Evolutionary conservation across 92 coral and sea anemone species (phyloP).

Genomic region (Porites evermanni): DNA sequence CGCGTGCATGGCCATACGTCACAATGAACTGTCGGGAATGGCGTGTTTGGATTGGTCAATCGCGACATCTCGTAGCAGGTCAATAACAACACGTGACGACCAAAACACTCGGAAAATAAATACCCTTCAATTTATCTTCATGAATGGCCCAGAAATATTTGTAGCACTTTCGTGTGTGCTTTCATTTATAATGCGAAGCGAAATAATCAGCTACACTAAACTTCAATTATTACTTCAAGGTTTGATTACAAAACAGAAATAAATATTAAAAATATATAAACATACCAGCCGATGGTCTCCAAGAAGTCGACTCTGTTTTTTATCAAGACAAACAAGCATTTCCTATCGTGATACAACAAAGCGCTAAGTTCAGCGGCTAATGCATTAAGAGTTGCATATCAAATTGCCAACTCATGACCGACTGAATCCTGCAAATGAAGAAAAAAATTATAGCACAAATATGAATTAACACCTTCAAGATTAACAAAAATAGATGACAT

Average conservation of each 20-base stretch:
- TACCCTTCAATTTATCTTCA: neutral
- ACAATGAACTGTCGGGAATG: conserved; percentile 48
- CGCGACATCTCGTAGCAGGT: conserved; percentile 19
- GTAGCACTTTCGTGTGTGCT: neutral
- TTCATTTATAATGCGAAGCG: neutral
- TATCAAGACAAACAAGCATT: conserved; percentile 18
- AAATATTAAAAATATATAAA: neutral
- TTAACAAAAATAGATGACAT: neutral
- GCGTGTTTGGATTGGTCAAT: conserved; percentile 52
- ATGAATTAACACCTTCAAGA: neutral
- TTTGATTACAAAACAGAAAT: neutral
- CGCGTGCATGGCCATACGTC: conserved; percentile 44
- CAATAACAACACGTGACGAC: conserved; percentile 46
- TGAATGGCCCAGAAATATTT: neutral
- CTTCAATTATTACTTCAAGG: neutral
- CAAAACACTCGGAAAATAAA: neutral
- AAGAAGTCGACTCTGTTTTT: neutral
- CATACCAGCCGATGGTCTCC: neutral
- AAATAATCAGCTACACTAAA: no score
- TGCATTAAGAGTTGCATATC: neutral
- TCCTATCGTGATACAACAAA: neutral
- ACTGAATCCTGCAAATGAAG: neutral
- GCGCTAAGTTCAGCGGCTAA: neutral
- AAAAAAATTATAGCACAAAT: neutral
- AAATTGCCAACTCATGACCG: neutral